Evolutionary conservation across 2,113 vertebrate genomes (phyloP).

Genomic region (Mellivora capensis): DNA sequence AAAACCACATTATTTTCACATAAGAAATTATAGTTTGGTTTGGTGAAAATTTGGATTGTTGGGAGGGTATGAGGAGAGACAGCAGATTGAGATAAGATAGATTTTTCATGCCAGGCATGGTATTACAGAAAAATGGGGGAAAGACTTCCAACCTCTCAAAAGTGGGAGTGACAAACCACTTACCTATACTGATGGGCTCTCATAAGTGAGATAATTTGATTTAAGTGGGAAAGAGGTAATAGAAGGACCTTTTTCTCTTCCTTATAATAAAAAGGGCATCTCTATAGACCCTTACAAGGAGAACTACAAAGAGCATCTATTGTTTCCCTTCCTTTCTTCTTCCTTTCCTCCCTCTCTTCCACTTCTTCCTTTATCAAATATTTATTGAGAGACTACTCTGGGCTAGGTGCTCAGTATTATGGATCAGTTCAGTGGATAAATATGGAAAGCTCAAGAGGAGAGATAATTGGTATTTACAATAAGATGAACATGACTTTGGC

Average conservation of each 20-base stretch:
- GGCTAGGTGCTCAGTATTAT: not conserved
- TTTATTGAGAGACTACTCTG: not conserved
- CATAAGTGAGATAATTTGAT: not conserved
- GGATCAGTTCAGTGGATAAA: not conserved
- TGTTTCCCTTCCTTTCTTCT: not conserved
- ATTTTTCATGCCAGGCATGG: not conserved
- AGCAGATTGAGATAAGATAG: not conserved
- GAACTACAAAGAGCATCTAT: not conserved
- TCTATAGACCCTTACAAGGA: not conserved
- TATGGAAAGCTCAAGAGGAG: not conserved
- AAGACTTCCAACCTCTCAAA: not conserved
- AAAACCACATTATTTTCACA: not conserved
- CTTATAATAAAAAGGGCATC: not conserved
- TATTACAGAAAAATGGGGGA: not conserved
- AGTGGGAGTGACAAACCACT: not conserved
- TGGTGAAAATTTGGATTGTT: not conserved
- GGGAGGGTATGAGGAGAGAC: not conserved
- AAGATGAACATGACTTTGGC: not conserved
- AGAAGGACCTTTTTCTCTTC: not conserved
- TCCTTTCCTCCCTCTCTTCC: not conserved
- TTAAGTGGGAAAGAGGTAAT: not conserved
- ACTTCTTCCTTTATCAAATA: not conserved
- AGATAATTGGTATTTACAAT: not conserved
- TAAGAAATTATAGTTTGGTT: not conserved
- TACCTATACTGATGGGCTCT: not conserved